phyloP scores from a whole-genome alignment of 1,140 invertebrate genomes.

The Oscheius sp. region DNA sequence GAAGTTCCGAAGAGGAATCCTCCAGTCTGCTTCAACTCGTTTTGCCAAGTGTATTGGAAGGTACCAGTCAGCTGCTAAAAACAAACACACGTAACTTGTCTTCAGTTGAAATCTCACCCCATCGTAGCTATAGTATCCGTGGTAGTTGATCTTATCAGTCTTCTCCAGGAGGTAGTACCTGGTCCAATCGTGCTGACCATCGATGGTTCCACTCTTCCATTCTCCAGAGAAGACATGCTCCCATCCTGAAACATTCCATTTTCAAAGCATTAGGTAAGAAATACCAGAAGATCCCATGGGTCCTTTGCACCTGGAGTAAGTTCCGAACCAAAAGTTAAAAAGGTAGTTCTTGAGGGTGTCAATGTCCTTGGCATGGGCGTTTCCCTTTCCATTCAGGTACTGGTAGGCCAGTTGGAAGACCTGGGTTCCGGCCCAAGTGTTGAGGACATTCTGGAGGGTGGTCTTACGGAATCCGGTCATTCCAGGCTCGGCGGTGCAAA shows the following conservation, averaged over 20 bases:
- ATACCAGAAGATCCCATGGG: constrained; percentile 48
- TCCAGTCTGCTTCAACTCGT: constrained; percentile 43
- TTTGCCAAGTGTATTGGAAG: constrained; percentile 54
- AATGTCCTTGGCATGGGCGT: constrained; percentile 28
- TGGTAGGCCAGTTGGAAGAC: constrained; percentile 31
- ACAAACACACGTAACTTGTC: neutral
- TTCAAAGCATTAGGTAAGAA: neutral
- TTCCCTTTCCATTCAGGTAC: constrained; percentile 34
- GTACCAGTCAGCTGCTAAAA: constrained; percentile 48
- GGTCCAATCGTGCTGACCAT: constrained; percentile 66
- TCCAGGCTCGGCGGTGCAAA: constrained; percentile 32
- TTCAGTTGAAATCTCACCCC: constrained; percentile 5
- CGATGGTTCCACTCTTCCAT: constrained; percentile 59
- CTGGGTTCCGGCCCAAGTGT: constrained; percentile 29
- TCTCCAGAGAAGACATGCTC: constrained; percentile 67
- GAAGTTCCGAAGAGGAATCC: constrained; percentile 54
- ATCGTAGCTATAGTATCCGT: constrained; percentile 62
- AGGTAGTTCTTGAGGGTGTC: constrained; percentile 42
- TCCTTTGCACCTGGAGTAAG: constrained; percentile 47
- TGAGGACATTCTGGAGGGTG: constrained; percentile 26
- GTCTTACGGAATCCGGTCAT: constrained; percentile 40
- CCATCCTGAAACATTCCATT: constrained; percentile 36
- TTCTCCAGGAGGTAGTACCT: constrained; percentile 65
- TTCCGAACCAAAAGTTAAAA: constrained; percentile 52
- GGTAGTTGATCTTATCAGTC: constrained; percentile 63